phyloP scores from a whole-genome alignment of 2,797 vertebrate species.

The Melanotaenia nigrans region DNA sequence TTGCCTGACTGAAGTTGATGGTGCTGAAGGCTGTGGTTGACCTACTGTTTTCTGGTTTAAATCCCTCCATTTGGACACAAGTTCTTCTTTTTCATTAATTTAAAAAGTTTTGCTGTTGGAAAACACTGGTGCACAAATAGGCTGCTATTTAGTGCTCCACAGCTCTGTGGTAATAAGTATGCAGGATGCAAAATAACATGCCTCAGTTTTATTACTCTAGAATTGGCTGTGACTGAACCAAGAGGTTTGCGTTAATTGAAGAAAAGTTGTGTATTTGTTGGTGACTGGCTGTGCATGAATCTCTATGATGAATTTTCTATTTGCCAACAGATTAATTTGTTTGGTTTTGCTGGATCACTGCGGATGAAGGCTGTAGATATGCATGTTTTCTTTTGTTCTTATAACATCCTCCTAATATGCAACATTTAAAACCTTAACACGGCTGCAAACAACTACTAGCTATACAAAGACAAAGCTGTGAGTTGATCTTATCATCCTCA shows the following conservation, averaged over 20 bases:
- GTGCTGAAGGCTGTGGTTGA: background rate
- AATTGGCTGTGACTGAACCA: background rate
- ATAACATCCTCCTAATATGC: background rate
- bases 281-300: constrained; percentile 21
- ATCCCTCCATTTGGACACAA: constrained; percentile 12
- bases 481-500: background rate
- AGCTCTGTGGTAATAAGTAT: constrained; percentile 2
- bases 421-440: background rate
- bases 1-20: background rate
- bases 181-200: constrained; percentile 2
- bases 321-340: constrained; percentile 18
- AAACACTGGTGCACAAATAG: constrained; percentile 13
- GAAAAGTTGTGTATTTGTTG: constrained; percentile 8
- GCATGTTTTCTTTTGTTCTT: background rate
- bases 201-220: background rate
- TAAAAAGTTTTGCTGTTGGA: constrained; percentile 6
- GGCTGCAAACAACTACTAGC: background rate
- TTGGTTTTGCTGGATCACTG: background rate
- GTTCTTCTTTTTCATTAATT: background rate
- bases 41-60: background rate
- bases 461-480: background rate
- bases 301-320: constrained; percentile 6
- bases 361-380: background rate
- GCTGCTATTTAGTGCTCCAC: constrained; percentile 18
- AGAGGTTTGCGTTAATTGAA: constrained; percentile 10